Conservation (phyloP, 2,797 vertebrate genomes). For the Enteromius paludinosus region DNA sequence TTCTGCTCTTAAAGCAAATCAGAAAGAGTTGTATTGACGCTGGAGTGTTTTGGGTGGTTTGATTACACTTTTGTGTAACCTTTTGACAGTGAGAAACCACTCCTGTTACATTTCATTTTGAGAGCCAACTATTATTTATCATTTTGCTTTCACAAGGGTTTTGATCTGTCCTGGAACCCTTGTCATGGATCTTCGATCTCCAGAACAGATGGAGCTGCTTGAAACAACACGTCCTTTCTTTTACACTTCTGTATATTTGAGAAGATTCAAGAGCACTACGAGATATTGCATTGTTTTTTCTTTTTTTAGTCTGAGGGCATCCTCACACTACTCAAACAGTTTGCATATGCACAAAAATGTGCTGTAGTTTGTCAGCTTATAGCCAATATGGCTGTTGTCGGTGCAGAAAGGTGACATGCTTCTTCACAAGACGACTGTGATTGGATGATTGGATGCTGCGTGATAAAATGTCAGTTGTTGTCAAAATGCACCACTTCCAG, state of each 20-base stretch:
- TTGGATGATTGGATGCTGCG: neutral
- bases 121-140: neutral
- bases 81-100: neutral
- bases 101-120: neutral
- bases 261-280: neutral
- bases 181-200: neutral
- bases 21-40: neutral
- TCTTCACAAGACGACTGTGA: too few species aligned
- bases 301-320: constrained; percentile 28
- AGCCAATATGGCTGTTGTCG: neutral
- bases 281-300: neutral
- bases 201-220: neutral
- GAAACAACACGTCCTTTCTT: neutral
- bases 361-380: neutral
- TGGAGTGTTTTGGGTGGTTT: neutral
- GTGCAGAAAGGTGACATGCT: neutral
- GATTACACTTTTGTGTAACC: too few species aligned
- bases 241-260: neutral
- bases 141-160: neutral
- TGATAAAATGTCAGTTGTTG: neutral
- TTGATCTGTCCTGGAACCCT: neutral
- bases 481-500: neutral
- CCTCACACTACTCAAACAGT: constrained; percentile 24
- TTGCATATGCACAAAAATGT: neutral
- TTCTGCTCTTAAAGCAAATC: neutral